Evolutionary conservation across 2,797 vertebrate species (phyloP).

Genomic region (Naso thynnoides): DNA sequence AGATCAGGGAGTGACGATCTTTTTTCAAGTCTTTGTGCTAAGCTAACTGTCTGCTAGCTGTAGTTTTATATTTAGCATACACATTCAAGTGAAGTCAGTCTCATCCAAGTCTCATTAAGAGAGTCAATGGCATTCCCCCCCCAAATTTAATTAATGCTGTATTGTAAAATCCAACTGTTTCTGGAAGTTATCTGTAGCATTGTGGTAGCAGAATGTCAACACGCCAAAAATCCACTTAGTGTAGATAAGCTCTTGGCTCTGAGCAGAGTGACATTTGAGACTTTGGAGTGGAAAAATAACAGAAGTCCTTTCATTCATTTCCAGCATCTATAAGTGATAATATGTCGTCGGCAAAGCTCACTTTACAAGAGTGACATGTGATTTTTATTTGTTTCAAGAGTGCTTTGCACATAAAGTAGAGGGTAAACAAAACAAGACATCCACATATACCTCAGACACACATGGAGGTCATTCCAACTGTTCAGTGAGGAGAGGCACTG

Average conservation of each 20-base stretch:
- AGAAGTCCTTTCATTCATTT: neutral
- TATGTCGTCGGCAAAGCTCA: neutral
- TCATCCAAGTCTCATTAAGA: neutral
- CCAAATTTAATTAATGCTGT: neutral
- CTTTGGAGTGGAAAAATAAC: slow-evolving; percentile 16
- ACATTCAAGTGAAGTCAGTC: neutral
- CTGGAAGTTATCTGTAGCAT: neutral
- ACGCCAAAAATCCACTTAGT: slow-evolving; percentile 50
- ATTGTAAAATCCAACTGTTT: neutral
- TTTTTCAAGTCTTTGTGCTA: too few relatives aligned
- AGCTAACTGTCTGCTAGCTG: too few relatives aligned
- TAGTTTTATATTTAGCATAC: neutral
- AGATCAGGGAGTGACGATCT: too few relatives aligned
- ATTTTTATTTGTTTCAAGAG: too few relatives aligned
- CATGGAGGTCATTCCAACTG: slow-evolving; percentile 33
- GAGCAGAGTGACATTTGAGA: slow-evolving; percentile 25
- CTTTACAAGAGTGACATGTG: neutral
- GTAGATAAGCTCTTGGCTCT: slow-evolving; percentile 25
- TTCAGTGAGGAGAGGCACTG: slow-evolving; percentile 9
- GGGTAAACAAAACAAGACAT: slow-evolving; percentile 4
- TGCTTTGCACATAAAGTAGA: neutral
- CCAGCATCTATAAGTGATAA: neutral
- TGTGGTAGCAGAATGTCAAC: slow-evolving; percentile 12
- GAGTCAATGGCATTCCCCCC: neutral
- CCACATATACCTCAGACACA: neutral